These are phyloP conservation scores for Pterophyllum scalare DNA, from an alignment of 2,113 vertebrate species.

Conservation along the genomic window DNA sequence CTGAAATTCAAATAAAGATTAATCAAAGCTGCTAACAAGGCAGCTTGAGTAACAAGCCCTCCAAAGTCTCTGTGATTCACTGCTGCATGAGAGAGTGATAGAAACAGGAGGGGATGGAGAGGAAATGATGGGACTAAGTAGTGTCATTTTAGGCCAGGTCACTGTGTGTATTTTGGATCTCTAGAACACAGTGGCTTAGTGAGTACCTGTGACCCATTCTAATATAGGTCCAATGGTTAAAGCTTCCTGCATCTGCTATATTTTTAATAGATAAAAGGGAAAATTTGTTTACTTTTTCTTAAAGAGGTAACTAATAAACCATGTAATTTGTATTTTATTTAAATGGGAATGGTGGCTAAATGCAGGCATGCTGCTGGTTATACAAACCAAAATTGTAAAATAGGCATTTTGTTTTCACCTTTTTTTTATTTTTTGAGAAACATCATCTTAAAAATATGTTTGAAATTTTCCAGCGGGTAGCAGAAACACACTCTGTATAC, in stretches of 20 bases:
- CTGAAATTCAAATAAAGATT: conserved; percentile 61
- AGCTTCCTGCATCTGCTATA: neutral
- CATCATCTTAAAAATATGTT: neutral
- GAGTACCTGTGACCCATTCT: neutral
- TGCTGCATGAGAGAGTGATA: neutral
- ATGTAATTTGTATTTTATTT: neutral
- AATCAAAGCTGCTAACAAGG: conserved; percentile 27
- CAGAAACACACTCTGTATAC: neutral
- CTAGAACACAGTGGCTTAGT: neutral
- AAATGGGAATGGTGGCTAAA: neutral
- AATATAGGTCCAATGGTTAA: neutral
- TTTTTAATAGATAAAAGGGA: neutral
- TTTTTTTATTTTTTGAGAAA: neutral
- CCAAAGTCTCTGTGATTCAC: conserved; percentile 7
- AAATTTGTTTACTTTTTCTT: neutral
- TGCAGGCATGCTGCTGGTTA: neutral
- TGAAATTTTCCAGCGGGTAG: accelerated
- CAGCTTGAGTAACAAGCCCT: conserved; percentile 10
- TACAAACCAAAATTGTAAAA: neutral
- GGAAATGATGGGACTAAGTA: neutral
- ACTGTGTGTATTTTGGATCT: conserved; percentile 3
- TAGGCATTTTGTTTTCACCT: accelerated
- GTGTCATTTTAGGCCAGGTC: conserved; percentile 11
- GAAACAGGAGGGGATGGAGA: neutral
- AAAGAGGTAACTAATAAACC: neutral